Conservation (phyloP, 2,113 vertebrate species). For the Sylvia atricapilla region DNA sequence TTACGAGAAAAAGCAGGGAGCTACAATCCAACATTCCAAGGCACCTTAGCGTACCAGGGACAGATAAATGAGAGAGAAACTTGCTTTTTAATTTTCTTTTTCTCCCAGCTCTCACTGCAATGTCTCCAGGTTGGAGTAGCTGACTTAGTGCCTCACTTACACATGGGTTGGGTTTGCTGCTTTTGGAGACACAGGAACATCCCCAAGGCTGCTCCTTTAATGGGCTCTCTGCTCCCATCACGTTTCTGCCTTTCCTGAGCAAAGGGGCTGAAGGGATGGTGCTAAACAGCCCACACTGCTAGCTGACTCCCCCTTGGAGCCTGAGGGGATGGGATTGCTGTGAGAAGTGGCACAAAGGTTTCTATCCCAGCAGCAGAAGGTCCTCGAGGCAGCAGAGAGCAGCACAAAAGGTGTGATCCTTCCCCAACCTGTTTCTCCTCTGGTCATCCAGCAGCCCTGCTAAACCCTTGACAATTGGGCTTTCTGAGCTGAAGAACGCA, state of each 20-base stretch:
- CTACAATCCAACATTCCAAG: not conserved
- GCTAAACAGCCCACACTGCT: not conserved
- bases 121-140: not conserved
- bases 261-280: not conserved
- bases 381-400: not conserved
- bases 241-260: accelerated
- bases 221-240: not conserved
- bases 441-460: no score
- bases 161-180: not conserved
- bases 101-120: not conserved
- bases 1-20: not conserved
- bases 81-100: not conserved
- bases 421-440: no score
- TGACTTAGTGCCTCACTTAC: not conserved
- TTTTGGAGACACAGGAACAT: not conserved
- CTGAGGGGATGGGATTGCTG: not conserved
- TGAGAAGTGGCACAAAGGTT: not conserved
- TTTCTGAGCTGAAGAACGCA: no score
- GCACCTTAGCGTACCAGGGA: not conserved
- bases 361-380: not conserved
- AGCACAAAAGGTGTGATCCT: not conserved
- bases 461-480: no score
- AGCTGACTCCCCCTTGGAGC: not conserved
- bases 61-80: not conserved
- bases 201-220: not conserved